A percentile compares a stretch with the other conserved stretches of the same genome.
Evolutionary conservation across 2,888 invertebrate genomes (phyloP).

Genomic region (Tillus elongatus): DNA sequence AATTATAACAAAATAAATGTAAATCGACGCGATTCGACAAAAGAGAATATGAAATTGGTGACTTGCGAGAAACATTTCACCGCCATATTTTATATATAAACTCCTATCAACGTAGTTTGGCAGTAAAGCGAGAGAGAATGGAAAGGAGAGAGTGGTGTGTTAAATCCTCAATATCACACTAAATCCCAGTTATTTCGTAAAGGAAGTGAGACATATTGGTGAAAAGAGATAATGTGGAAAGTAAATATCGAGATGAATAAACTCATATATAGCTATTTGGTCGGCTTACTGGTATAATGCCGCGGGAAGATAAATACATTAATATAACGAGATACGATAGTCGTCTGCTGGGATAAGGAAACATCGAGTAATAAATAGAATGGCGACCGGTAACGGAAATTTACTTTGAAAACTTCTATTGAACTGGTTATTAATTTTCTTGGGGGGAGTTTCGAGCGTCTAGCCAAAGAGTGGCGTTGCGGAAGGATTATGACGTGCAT

Average conservation of each 20-base stretch:
- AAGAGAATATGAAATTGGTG: no score
- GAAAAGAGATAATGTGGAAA: no score
- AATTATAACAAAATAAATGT: no score
- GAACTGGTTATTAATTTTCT: slow-evolving; percentile 34
- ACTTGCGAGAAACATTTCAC: no score
- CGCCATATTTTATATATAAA: no score
- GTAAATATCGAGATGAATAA: not conserved
- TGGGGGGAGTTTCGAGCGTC: slow-evolving; percentile 21
- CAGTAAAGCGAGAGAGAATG: no score
- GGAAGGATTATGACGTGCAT: slow-evolving; percentile 24
- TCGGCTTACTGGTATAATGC: no score
- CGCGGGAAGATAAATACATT: slow-evolving; percentile 31
- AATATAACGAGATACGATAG: slow-evolving; percentile 31
- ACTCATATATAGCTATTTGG: not conserved
- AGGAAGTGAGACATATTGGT: no score
- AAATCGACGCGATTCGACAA: no score
- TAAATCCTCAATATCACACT: not conserved
- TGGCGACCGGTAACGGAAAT: slow-evolving; percentile 33
- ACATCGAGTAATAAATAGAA: slow-evolving; percentile 35
- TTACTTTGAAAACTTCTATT: slow-evolving; percentile 37
- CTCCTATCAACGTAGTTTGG: no score
- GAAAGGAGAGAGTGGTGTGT: not conserved
- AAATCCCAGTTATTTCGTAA: no score
- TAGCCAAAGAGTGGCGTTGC: slow-evolving; percentile 18
- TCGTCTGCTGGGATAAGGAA: slow-evolving; percentile 24